Conservation (phyloP, 2,113 vertebrate species). For the Tonatia bakeri region DNA sequence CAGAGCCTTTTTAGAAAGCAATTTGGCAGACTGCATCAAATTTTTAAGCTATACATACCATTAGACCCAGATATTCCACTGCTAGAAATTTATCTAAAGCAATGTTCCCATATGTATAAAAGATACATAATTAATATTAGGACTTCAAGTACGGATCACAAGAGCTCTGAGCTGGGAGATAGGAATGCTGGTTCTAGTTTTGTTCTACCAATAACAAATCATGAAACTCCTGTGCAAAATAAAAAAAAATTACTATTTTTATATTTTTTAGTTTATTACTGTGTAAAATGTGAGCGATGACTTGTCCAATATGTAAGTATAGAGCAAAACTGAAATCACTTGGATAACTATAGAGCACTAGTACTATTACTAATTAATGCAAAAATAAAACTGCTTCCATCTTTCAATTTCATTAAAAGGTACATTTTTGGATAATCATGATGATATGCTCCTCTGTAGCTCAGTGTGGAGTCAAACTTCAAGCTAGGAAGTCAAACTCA, state of each 20-base stretch:
- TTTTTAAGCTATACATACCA: not conserved
- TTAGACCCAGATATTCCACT: not conserved
- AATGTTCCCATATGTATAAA: not conserved
- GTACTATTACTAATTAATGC: not conserved
- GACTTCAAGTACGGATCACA: not conserved
- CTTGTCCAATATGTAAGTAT: not conserved
- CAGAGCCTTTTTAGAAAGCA: constrained; percentile 21
- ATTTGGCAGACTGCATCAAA: not conserved
- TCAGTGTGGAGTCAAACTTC: not conserved
- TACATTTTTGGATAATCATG: constrained; percentile 24
- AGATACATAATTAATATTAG: not conserved
- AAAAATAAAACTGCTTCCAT: not conserved
- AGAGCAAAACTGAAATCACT: not conserved
- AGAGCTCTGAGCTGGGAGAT: not conserved
- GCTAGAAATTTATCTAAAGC: constrained; percentile 13
- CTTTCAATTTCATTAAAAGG: constrained; percentile 27
- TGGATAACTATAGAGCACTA: not conserved
- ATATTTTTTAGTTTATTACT: constrained; percentile 1
- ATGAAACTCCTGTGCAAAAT: not conserved
- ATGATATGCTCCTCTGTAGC: not conserved
- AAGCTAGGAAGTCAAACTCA: not conserved
- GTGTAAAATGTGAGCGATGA: constrained; percentile 13
- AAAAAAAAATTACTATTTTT: not conserved
- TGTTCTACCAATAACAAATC: constrained; percentile 25
- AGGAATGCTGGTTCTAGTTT: constrained; percentile 34